Evolutionary conservation across 2,113 vertebrate genomes (phyloP), one percentile per base, ranked within the genome.

Genomic region (Hyaena hyaena): DNA sequence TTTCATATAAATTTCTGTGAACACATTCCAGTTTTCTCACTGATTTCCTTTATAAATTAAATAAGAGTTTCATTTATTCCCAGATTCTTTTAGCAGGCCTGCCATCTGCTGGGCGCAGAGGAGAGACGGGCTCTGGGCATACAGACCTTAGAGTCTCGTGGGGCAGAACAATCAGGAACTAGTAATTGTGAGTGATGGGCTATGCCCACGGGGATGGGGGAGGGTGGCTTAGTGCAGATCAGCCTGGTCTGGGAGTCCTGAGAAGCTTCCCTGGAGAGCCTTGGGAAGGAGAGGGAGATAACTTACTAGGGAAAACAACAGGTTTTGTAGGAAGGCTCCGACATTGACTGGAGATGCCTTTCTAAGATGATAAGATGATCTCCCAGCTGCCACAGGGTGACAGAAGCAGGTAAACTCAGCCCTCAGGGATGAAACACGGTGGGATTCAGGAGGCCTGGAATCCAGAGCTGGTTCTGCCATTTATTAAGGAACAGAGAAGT

Each of bases 51-150:
- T 65, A 79, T 74, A 66, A 69, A 76, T 80, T 83, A 92, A 93
- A 66, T 76, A 50, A 96, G 39, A 66, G 71, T 68, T 92, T 80
- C 58, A 55, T 95, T 85, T 93, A 74, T 89, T 93, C 63, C 92
- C 23, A 89, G 7, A 93, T 43, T 39, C 58, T 95, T 90, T 82
- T 8, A n/a, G 79, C 89, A 76, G 82, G 43, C 35, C 43, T 80
- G 43, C 31, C 89, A 17, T 45, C 80, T 82, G 61, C 31, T 53
- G 61, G 39, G 26, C 55, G 63, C 24, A 69, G 68, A 16, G 5
- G 48, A 94, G 63, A 79, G n/a, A 43, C 28, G 31, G 35, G 16
- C 82, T 69, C 7, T 2, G 39, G 26, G 76, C 50, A 58, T 7
- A 3, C 0, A 23, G 61, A 43, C 15, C 0, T 80, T 39, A 17